A percentile compares a stretch with the other conserved stretches of the same genome.
phyloP scores from a whole-genome alignment of 2,113 vertebrate genomes.

The Menura novaehollandiae region DNA sequence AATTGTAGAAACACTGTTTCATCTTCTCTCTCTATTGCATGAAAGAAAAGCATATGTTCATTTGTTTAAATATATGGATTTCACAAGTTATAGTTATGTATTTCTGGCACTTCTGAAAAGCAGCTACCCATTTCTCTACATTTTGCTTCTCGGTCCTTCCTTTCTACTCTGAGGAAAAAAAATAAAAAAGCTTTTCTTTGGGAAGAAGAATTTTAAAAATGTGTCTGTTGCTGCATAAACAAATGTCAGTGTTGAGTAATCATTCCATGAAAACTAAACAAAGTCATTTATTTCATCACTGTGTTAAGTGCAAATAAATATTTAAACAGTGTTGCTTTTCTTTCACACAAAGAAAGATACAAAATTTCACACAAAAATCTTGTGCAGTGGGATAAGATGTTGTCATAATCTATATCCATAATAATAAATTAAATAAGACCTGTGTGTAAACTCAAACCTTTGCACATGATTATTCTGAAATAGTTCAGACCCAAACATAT shows the following conservation, averaged over 20 bases:
- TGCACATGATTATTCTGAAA: not conserved
- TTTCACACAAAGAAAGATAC: not conserved
- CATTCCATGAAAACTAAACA: not conserved
- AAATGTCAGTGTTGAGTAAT: not conserved
- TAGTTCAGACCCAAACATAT: not conserved
- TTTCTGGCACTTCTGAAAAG: not conserved
- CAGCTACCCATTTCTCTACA: not conserved
- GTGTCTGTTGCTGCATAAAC: not conserved
- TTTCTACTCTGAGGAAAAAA: not conserved
- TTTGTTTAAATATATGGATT: slow-evolving; percentile 26
- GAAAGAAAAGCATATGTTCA: slow-evolving; percentile 14
- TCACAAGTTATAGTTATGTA: not conserved
- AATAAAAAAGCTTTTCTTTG: not conserved
- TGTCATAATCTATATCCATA: not conserved
- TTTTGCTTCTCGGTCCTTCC: not conserved
- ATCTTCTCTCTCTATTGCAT: not conserved
- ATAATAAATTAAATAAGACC: not conserved
- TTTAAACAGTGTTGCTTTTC: not conserved
- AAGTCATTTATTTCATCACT: not conserved
- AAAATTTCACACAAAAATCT: not conserved
- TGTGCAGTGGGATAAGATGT: not conserved
- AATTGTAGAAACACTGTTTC: not conserved
- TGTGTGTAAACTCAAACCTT: not conserved
- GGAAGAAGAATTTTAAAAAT: not conserved
- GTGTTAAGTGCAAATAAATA: not conserved